phyloP scores from a whole-genome alignment of 2,888 invertebrate species.

The Maniola hyperantus region DNA sequence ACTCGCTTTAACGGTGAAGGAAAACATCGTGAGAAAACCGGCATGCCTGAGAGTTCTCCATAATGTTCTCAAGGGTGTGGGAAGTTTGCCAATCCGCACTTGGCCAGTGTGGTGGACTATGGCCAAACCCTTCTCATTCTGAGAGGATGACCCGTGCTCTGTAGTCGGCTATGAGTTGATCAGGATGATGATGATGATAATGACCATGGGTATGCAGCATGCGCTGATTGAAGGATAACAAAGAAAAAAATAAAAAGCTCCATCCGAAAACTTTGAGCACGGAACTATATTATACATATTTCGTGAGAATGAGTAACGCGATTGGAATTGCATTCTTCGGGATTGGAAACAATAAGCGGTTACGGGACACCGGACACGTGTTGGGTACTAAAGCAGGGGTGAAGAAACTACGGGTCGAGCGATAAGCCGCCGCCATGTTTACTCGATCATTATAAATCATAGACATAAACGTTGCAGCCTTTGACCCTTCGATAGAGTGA shows the following conservation, averaged over 20 bases:
- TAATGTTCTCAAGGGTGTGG: no score
- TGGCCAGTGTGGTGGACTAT: no score
- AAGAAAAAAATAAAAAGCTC: conserved; percentile 3
- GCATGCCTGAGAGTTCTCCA: no score
- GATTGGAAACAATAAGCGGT: conserved; percentile 31
- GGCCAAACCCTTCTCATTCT: no score
- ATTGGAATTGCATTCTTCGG: conserved; percentile 17
- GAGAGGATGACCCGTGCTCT: no score
- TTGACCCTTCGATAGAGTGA: conserved; percentile 63
- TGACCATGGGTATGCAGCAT: no score
- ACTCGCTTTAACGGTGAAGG: no score
- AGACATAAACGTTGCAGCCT: conserved; percentile 60
- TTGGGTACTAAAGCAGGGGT: conserved; percentile 55
- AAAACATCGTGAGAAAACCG: no score
- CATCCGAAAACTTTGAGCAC: background rate
- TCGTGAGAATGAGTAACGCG: conserved; percentile 12
- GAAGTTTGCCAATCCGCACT: no score
- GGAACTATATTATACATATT: background rate
- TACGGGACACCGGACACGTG: conserved; percentile 42
- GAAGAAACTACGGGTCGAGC: conserved; percentile 62
- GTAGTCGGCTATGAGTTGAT: no score
- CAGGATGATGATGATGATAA: no score
- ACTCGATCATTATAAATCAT: conserved; percentile 73
- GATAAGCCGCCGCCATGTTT: conserved; percentile 69
- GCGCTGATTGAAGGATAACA: background rate